Evolutionary conservation across 2,113 vertebrate genomes (phyloP), one percentile per base, ranked within the genome.

Genomic region (Rhegmatorhina hoffmannsi): DNA sequence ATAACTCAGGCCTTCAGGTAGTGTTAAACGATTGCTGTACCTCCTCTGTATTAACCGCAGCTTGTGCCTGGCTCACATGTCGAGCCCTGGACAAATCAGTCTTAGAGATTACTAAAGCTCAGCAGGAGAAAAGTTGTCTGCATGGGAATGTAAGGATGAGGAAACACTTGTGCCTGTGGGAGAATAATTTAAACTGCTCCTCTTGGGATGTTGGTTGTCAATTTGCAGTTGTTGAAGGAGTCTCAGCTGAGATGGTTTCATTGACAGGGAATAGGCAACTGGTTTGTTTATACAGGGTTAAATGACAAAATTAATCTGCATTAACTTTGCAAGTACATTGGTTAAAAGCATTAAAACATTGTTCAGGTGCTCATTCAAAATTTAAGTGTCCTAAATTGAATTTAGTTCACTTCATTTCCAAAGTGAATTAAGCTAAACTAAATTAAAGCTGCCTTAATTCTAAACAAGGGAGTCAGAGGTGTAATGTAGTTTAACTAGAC

Each of bases 391-490:
- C 80, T 88, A 95, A 94, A 96, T 93, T 96, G 89, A 90, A 94
- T 95, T 95, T 70, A 90, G 89, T 78, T 95, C 76, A 92, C 88
- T 97, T 74, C 50, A 93, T 97, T 96, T 95, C 90, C 76, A 64
- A 96, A 96, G 79, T 94, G 96, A 97, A 96, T 94, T 92, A 92
- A 94, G 60, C 55, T 90, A 86, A 90, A 95, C 92, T 92, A 95
- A 93, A 96, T 94, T 94, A 95, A 96, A 96, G 89, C 63, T 81
- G 85, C 79, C 67, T 94, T 95, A 88, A 90, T 86, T 95, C 88
- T 74, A 94, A 95, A 90, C 85, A 86, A 88, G 76, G 63, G 85
- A 91, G 88, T 86, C 94, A 93, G 79, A 95, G 75, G 53, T 83
- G 70, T 76, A 94, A 95, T 83, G 44, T 63, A 86, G 89, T 96